These are phyloP conservation scores for Anabas testudineus DNA, from an alignment of 2,797 vertebrate species.

Conservation along the genomic window DNA sequence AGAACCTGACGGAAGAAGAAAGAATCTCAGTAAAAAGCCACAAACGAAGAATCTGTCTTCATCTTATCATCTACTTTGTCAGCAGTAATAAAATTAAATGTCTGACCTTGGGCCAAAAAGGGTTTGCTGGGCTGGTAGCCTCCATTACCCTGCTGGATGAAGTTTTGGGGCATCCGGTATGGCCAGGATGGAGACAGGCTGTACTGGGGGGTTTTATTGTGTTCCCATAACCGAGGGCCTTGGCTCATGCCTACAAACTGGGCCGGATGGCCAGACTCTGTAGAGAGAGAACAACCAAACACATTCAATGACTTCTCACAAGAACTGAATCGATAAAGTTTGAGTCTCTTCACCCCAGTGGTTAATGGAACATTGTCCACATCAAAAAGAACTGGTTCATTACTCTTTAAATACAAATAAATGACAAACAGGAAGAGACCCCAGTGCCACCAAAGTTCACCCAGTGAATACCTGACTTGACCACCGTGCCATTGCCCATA, in stretches of 20 bases:
- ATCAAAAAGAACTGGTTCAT: neutral
- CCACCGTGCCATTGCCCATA: constrained; percentile 93
- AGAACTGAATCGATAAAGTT: neutral
- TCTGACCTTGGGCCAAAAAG: constrained; percentile 92
- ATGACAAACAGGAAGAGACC: constrained; percentile 1
- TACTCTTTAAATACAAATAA: constrained; percentile 13
- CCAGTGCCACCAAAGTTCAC: constrained; percentile 49
- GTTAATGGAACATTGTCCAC: neutral
- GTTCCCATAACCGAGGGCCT: constrained; percentile 91
- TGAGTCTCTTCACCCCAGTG: neutral
- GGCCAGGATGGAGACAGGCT: constrained; percentile 93
- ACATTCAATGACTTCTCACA: neutral
- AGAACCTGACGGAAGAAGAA: constrained; percentile 84
- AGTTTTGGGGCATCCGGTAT: constrained; percentile 94
- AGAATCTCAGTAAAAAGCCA: neutral
- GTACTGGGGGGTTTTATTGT: constrained; percentile 88
- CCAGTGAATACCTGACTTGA: constrained; percentile 91
- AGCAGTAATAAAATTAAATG: neutral
- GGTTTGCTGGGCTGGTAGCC: constrained; percentile 91
- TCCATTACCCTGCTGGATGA: constrained; percentile 93
- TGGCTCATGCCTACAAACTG: constrained; percentile 89
- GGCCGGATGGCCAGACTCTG: constrained; percentile 92
- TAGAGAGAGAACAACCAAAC: constrained; percentile 16
- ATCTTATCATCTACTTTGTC: rapidly evolving
- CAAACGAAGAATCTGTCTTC: rapidly evolving